A percentile compares a stretch with the other conserved stretches of the same genome.
Conservation (phyloP, 2,797 vertebrate species). For the Enteromius viviparus region DNA sequence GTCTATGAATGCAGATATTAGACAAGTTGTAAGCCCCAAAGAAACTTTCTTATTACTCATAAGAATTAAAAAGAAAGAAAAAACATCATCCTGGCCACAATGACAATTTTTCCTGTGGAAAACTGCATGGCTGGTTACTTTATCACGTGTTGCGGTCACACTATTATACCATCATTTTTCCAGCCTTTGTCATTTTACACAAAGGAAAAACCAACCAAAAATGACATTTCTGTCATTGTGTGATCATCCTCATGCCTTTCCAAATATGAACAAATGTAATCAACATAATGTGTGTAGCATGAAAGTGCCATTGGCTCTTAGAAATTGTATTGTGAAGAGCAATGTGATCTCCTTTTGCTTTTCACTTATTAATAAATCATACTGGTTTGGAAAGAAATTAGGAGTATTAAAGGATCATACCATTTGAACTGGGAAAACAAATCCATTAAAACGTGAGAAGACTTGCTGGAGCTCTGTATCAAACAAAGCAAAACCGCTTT, state of each 20-base stretch:
- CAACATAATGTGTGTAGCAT: neutral
- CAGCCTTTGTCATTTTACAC: neutral
- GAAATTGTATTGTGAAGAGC: neutral
- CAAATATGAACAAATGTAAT: neutral
- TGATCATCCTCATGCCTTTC: neutral
- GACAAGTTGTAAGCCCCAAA: neutral
- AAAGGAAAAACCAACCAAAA: neutral
- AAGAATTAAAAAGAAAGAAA: neutral
- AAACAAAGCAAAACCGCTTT: neutral
- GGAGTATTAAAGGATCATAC: neutral
- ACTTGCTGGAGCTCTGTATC: neutral
- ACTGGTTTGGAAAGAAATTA: neutral
- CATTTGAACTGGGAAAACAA: neutral
- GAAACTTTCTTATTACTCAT: neutral
- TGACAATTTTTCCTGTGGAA: constrained; percentile 2
- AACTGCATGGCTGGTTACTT: constrained; percentile 2
- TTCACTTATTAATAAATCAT: neutral
- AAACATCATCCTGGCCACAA: constrained; percentile 3
- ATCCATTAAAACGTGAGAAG: neutral
- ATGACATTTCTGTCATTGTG: neutral
- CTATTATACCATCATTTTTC: neutral
- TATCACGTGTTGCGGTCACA: neutral
- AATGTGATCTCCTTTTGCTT: neutral
- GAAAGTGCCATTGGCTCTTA: neutral
- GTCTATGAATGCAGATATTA: constrained; percentile 2